Percentiles rank a stretch among this genome's conserved stretches.
phyloP scores from a whole-genome alignment of 23 tunicate genomes.

The Halocynthia aurantium region DNA sequence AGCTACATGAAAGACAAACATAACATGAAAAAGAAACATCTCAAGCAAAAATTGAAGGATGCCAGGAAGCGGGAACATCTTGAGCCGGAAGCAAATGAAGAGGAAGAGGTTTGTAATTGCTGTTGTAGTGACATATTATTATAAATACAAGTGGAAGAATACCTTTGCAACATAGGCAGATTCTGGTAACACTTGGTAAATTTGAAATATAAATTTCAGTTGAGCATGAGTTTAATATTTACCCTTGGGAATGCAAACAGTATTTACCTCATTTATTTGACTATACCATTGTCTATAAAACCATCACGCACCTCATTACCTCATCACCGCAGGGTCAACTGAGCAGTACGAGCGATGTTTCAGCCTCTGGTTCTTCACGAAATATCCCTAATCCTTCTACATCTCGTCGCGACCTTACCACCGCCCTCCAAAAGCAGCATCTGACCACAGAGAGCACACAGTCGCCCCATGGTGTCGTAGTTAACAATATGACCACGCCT shows the following conservation, averaged over 20 bases:
- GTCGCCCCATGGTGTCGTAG: not conserved
- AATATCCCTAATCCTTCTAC: not conserved
- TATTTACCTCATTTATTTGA: too few species aligned
- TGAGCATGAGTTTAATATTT: too few species aligned
- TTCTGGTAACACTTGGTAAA: too few species aligned
- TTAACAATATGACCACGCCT: not conserved
- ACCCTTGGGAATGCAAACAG: too few species aligned
- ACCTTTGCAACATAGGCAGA: too few species aligned
- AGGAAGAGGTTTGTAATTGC: not conserved
- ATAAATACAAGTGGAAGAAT: too few species aligned
- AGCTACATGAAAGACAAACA: conserved; percentile 20
- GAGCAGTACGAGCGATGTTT: not conserved
- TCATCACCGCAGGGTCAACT: too few species aligned
- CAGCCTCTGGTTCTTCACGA: conserved; percentile 3
- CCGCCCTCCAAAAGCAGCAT: conserved; percentile 22
- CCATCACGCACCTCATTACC: too few species aligned
- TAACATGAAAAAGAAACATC: conserved; percentile 7
- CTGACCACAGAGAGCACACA: conserved; percentile 6
- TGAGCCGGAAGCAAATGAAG: conserved; percentile 6
- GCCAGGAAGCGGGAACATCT: conserved; percentile 11
- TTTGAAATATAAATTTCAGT: too few species aligned
- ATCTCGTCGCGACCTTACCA: conserved; percentile 7
- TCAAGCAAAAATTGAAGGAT: conserved; percentile 5
- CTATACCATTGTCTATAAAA: too few species aligned
- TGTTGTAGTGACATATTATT: too few species aligned